phyloP scores from a whole-genome alignment of 2,888 invertebrate genomes.

The Drosophila niveifrons region DNA sequence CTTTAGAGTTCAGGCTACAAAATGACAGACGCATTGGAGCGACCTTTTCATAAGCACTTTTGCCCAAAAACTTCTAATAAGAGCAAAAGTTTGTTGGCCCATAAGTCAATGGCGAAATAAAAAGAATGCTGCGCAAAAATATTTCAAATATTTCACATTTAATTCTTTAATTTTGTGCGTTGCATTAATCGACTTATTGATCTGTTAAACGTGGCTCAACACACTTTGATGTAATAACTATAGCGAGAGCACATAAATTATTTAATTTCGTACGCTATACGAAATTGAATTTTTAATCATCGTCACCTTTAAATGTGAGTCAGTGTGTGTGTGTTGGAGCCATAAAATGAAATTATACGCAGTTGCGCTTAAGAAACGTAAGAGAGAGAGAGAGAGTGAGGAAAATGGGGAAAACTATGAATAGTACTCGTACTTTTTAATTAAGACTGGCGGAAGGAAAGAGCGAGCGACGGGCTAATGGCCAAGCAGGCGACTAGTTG shows the following conservation, averaged over 20 bases:
- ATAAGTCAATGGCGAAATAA: conserved; percentile 4
- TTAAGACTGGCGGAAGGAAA: conserved; percentile 53
- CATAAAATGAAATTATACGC: conserved; percentile 70
- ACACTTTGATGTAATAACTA: conserved; percentile 8
- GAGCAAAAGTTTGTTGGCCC: conserved; percentile 30
- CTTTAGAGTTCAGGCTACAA: conserved; percentile 36
- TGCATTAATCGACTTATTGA: conserved; percentile 15
- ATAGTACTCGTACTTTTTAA: conserved; percentile 69
- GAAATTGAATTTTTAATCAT: conserved; percentile 75
- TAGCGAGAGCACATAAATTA: conserved; percentile 48
- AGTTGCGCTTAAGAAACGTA: conserved; percentile 60
- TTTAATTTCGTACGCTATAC: conserved; percentile 44
- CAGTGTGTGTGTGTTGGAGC: conserved; percentile 26
- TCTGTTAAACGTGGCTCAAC: not conserved
- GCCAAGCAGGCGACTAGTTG: conserved; percentile 43
- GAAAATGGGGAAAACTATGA: conserved; percentile 39
- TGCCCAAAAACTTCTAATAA: conserved; percentile 17
- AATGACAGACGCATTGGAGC: conserved; percentile 47
- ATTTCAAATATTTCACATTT: conserved; percentile 31
- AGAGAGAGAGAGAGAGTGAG: conserved; percentile 1
- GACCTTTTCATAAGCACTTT: conserved; percentile 16
- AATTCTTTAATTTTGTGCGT: not conserved
- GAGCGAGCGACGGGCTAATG: conserved; percentile 51
- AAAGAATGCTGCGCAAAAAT: conserved; percentile 16
- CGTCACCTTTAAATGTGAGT: conserved; percentile 14